A percentile compares a stretch with the other conserved stretches of the same genome.
Evolutionary conservation across 2,888 invertebrate genomes (phyloP).

Genomic region (Axea sp.): DNA sequence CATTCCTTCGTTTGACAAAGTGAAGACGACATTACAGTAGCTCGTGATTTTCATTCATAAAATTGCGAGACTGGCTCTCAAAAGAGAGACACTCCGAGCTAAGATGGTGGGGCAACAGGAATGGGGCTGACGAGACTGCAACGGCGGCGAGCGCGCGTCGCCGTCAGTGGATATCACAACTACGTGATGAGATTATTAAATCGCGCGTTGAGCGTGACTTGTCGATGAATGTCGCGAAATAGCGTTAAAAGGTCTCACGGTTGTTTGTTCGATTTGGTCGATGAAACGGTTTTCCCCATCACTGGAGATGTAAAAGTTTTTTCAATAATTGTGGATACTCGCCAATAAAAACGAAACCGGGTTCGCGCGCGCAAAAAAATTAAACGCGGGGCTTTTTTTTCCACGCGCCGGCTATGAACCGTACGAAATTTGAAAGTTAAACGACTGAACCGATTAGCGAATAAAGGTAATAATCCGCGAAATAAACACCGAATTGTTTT

Average conservation of each 20-base stretch:
- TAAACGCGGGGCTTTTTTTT: conserved; percentile 35
- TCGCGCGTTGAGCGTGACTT: conserved; percentile 52
- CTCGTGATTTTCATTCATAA: conserved; percentile 61
- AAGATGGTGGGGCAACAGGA: conserved; percentile 43
- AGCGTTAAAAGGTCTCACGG: conserved; percentile 61
- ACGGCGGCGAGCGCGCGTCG: conserved; percentile 26
- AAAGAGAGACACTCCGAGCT: conserved; percentile 50
- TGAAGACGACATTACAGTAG: conserved; percentile 47
- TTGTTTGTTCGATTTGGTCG: conserved; percentile 56
- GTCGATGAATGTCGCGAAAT: conserved; percentile 59
- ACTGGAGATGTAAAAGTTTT: conserved; percentile 54
- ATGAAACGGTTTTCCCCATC: conserved; percentile 52
- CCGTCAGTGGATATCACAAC: conserved; percentile 57
- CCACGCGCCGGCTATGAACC: conserved; percentile 28
- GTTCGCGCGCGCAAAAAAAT: conserved; percentile 49
- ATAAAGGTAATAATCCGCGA: conserved; percentile 57
- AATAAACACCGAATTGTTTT: conserved; percentile 48
- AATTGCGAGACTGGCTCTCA: conserved; percentile 51
- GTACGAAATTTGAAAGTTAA: conserved; percentile 55
- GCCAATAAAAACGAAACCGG: conserved; percentile 53
- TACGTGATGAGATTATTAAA: conserved; percentile 63
- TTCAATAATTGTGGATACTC: conserved; percentile 59
- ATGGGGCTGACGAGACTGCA: conserved; percentile 34
- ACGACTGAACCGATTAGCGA: conserved; percentile 55
- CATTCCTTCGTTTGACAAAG: conserved; percentile 44